Conservation (phyloP, 2,113 vertebrate species). For the Colaptes auratus region DNA sequence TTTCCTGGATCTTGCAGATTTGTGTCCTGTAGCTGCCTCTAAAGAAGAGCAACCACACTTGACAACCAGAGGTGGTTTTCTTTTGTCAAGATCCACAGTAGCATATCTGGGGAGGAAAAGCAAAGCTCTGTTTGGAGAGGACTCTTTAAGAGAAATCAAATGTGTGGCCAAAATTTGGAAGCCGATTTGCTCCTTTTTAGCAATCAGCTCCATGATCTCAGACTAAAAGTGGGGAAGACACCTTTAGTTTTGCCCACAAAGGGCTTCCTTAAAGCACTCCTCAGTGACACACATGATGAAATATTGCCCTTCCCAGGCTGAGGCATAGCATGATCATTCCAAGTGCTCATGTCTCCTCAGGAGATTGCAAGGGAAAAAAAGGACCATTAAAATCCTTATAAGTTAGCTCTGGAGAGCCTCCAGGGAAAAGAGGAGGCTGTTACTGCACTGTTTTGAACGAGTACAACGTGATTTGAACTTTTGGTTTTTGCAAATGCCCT, state of each 20-base stretch:
- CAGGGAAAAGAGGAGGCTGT: not conserved
- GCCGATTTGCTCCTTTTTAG: not conserved
- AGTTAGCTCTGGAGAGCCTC: constrained; percentile 1
- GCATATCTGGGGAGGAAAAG: not conserved
- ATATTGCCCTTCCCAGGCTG: constrained; percentile 42
- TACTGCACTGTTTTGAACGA: constrained; percentile 23
- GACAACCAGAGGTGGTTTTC: not conserved
- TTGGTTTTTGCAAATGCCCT: constrained; percentile 30
- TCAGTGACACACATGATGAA: constrained; percentile 36
- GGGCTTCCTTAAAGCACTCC: constrained; percentile 38
- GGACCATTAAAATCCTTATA: constrained; percentile 14
- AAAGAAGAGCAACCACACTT: not conserved
- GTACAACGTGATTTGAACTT: not conserved
- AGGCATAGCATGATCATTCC: constrained; percentile 12
- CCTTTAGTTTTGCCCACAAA: constrained; percentile 28
- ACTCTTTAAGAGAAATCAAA: not conserved
- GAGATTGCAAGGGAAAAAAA: constrained; percentile 10
- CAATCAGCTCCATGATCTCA: not conserved
- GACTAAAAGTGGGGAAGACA: not conserved
- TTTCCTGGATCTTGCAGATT: not conserved
- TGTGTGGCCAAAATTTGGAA: not conserved
- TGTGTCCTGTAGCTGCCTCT: not conserved
- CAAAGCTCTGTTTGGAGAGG: not conserved
- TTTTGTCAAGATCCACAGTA: not conserved
- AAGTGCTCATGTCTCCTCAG: not conserved